Conservation (phyloP, 2,888 invertebrate species). For the Phymatocera aterrima region DNA sequence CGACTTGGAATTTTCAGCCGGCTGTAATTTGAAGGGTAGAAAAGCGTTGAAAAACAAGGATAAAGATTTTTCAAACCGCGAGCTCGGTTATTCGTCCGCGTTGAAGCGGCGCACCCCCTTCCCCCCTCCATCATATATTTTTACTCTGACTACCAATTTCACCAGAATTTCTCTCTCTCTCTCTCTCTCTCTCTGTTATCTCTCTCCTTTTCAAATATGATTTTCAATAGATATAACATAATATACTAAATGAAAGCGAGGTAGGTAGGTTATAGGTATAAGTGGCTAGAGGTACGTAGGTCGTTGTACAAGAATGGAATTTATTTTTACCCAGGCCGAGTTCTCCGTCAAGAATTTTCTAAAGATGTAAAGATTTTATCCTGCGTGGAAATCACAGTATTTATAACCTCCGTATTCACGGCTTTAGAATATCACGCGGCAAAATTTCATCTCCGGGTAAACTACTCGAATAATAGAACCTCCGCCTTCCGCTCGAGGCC, state of each 20-base stretch:
- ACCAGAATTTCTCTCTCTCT: neutral
- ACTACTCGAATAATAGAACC: neutral
- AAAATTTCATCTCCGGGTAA: neutral
- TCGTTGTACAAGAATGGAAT: too few relatives aligned
- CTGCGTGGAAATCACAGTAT: too few relatives aligned
- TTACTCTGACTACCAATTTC: too few relatives aligned
- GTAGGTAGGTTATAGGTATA: neutral
- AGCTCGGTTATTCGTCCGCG: neutral
- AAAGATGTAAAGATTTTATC: neutral
- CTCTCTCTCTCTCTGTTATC: neutral
- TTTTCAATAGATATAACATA: constrained; percentile 4
- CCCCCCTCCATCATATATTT: too few relatives aligned
- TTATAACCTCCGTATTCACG: too few relatives aligned
- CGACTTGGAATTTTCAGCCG: constrained; percentile 25
- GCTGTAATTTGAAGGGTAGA: constrained; percentile 19
- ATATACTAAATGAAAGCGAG: neutral
- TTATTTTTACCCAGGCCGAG: neutral
- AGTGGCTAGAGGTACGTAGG: too few relatives aligned
- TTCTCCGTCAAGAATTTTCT: neutral
- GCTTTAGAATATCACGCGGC: too few relatives aligned
- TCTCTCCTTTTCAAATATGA: neutral
- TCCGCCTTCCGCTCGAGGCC: neutral
- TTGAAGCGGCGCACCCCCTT: neutral
- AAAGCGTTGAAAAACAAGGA: constrained; percentile 28
- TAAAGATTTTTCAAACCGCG: constrained; percentile 1